Evolutionary conservation across 2,888 invertebrate genomes (phyloP).

Genomic region (Machimus atricapillus): DNA sequence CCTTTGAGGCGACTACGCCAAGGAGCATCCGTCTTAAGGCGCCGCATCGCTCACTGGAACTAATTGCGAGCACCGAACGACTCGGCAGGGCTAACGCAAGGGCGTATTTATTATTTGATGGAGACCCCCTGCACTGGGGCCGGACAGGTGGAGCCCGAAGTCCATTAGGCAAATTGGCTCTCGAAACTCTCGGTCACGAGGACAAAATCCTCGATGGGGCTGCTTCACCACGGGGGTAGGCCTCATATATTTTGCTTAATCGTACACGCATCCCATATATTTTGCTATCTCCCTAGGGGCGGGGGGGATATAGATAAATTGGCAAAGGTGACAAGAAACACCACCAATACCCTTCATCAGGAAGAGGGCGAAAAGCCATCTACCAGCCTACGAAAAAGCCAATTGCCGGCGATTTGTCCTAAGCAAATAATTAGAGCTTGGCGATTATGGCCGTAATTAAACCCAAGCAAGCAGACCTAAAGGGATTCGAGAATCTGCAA

Average conservation of each 20-base stretch:
- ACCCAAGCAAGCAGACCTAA: conserved; percentile 4
- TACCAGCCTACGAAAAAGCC: neutral
- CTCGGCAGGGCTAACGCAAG: neutral
- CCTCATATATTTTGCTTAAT: neutral
- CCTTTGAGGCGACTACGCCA: neutral
- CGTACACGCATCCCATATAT: neutral
- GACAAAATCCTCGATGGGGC: neutral
- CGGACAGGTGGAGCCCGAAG: neutral
- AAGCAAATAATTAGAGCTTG: conserved; percentile 21
- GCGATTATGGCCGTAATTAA: conserved; percentile 11
- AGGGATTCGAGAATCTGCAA: neutral
- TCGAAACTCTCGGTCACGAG: neutral
- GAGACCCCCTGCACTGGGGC: neutral
- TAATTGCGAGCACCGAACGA: neutral
- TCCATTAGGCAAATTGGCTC: neutral
- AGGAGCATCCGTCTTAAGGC: neutral
- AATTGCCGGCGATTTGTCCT: conserved; percentile 2
- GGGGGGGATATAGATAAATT: neutral
- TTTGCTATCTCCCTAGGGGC: neutral
- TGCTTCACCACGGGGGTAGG: neutral
- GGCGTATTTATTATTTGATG: neutral
- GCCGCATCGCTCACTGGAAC: neutral
- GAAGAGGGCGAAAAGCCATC: neutral
- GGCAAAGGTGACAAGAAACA: neutral
- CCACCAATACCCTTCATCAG: neutral